These are phyloP conservation scores for Chelmon rostratus DNA, from an alignment of 2,797 vertebrate genomes.

Conservation along the genomic window DNA sequence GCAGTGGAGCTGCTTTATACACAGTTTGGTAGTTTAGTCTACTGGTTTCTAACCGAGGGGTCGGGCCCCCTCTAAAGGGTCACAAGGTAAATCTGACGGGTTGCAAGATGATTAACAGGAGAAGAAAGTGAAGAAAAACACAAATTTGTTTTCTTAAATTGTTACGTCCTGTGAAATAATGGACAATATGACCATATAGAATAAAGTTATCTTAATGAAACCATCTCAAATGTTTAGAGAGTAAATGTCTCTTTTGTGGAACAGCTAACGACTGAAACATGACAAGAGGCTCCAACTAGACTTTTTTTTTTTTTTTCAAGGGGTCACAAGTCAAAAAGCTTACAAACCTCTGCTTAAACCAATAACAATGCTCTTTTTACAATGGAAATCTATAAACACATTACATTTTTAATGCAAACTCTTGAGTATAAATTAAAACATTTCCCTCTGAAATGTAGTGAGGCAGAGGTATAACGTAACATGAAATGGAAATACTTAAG, in stretches of 20 bases:
- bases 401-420: background rate
- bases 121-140: background rate
- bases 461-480: background rate
- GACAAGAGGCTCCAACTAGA: background rate
- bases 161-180: background rate
- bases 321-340: background rate
- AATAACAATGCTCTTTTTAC: background rate
- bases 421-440: too few relatives aligned
- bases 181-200: background rate
- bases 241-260: background rate
- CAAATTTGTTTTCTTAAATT: background rate
- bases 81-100: background rate
- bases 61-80: background rate
- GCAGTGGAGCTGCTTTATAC: background rate
- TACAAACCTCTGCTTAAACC: background rate
- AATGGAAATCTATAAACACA: background rate
- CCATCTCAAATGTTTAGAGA: background rate
- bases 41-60: background rate
- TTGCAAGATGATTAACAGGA: background rate
- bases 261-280: background rate
- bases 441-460: background rate
- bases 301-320: background rate
- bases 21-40: background rate
- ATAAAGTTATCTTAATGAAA: background rate
- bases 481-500: background rate